phyloP scores from a whole-genome alignment of 1,140 invertebrate genomes.

The Trypoxylus dichotomus region DNA sequence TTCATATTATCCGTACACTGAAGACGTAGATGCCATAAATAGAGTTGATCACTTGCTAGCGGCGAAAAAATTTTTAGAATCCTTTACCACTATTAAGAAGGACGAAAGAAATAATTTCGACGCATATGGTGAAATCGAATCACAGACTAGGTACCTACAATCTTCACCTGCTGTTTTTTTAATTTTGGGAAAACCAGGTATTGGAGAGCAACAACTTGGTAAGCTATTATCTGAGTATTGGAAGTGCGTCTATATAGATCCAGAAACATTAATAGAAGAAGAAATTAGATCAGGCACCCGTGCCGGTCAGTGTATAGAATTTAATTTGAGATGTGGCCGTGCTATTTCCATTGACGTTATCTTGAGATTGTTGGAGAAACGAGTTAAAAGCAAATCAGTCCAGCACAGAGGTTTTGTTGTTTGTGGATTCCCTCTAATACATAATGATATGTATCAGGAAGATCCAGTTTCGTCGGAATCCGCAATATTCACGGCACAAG shows the following conservation, averaged over 20 bases:
- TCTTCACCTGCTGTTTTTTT: conserved; percentile 59
- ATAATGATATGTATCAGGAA: conserved; percentile 49
- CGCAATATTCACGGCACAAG: conserved; percentile 52
- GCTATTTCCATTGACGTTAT: conserved; percentile 55
- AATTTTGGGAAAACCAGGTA: conserved; percentile 61
- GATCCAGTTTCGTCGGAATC: conserved; percentile 56
- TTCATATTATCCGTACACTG: conserved; percentile 52
- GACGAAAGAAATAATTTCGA: conserved; percentile 32
- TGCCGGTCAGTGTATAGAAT: conserved; percentile 57
- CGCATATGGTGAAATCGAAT: conserved; percentile 51
- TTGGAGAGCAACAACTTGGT: conserved; percentile 56
- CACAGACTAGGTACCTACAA: conserved; percentile 56
- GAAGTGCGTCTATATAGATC: conserved; percentile 61
- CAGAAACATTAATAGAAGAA: conserved; percentile 56
- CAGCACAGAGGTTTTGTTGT: conserved; percentile 62
- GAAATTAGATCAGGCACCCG: conserved; percentile 57
- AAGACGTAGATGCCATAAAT: conserved; percentile 51
- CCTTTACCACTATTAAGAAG: conserved; percentile 27
- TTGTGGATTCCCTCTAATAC: conserved; percentile 61
- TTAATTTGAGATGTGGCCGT: conserved; percentile 58
- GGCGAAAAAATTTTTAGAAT: conserved; percentile 33
- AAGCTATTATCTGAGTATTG: conserved; percentile 58
- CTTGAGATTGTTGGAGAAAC: conserved; percentile 55
- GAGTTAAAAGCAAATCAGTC: conserved; percentile 55
- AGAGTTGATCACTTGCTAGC: conserved; percentile 44